phyloP scores from a whole-genome alignment of 1,140 invertebrate species.

The Philopotamus ludificatus region DNA sequence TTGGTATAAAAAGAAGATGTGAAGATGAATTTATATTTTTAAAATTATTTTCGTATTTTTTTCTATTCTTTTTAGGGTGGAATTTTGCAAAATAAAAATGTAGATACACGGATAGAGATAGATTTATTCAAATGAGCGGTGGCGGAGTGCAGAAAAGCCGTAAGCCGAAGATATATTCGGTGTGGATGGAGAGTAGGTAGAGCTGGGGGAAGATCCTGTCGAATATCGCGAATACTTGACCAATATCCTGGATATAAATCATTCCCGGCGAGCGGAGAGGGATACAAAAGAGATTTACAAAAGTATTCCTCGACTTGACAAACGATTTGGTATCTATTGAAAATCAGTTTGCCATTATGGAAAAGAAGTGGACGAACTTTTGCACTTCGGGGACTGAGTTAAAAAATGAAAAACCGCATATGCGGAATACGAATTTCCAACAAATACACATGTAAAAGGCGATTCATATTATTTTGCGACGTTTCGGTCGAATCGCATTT shows the following conservation, averaged over 20 bases:
- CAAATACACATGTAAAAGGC: too few relatives aligned
- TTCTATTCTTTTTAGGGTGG: neutral
- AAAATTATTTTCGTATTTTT: neutral
- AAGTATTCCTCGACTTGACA: conserved; percentile 40
- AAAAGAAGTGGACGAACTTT: conserved; percentile 32
- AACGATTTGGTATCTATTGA: conserved; percentile 41
- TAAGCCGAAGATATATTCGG: conserved; percentile 5
- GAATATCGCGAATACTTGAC: conserved; percentile 34
- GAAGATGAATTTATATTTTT: too few relatives aligned
- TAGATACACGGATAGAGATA: too few relatives aligned
- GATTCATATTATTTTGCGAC: too few relatives aligned
- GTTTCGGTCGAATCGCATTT: neutral
- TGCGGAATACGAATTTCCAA: too few relatives aligned
- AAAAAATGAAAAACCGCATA: neutral
- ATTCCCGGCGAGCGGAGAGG: conserved; percentile 31
- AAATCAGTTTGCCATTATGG: conserved; percentile 41
- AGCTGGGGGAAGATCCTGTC: conserved; percentile 14
- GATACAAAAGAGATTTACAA: conserved; percentile 41
- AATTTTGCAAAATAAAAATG: neutral
- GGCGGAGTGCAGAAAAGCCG: neutral
- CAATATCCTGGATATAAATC: conserved; percentile 41
- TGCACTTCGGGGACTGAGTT: neutral
- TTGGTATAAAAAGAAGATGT: too few relatives aligned
- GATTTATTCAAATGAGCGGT: neutral
- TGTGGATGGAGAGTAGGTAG: neutral